Percentiles rank a stretch among this genome's conserved stretches.
Conservation (phyloP, 2,113 vertebrate genomes). For the Gallinago media region DNA sequence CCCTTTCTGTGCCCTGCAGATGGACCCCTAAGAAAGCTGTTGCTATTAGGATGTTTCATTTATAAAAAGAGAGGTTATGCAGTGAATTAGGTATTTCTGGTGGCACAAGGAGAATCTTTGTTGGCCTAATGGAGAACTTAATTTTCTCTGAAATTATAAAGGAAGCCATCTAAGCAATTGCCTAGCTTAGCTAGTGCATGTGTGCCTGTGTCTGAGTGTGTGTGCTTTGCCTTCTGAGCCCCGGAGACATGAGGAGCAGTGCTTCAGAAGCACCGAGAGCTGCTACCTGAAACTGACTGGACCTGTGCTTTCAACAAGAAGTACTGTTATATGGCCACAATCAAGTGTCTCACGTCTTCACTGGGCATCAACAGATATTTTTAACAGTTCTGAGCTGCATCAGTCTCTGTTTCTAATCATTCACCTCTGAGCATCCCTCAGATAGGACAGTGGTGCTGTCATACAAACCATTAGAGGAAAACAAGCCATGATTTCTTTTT, state of each 20-base stretch:
- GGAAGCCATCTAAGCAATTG: not conserved
- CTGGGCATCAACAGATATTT: not conserved
- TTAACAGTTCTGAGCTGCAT: not conserved
- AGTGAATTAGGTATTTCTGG: not conserved
- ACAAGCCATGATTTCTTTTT: not conserved
- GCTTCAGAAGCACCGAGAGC: not conserved
- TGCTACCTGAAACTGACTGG: not conserved
- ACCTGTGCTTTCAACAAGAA: not conserved
- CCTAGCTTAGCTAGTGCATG: not conserved
- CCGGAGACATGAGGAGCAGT: not conserved
- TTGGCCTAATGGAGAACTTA: not conserved
- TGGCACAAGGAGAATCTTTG: not conserved
- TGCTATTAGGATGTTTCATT: not conserved
- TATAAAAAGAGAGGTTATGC: not conserved
- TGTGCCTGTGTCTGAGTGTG: not conserved
- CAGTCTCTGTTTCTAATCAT: not conserved
- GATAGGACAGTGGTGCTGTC: not conserved
- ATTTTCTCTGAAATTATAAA: not conserved
- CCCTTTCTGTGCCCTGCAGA: fast-evolving
- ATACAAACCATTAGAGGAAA: not conserved
- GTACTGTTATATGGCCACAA: not conserved
- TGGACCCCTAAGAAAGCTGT: not conserved
- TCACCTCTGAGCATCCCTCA: not conserved
- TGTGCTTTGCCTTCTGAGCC: not conserved
- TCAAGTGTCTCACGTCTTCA: not conserved